These are phyloP conservation scores for Epirrhoe alternata DNA, from an alignment of 2,888 invertebrate genomes.

Conservation along the genomic window DNA sequence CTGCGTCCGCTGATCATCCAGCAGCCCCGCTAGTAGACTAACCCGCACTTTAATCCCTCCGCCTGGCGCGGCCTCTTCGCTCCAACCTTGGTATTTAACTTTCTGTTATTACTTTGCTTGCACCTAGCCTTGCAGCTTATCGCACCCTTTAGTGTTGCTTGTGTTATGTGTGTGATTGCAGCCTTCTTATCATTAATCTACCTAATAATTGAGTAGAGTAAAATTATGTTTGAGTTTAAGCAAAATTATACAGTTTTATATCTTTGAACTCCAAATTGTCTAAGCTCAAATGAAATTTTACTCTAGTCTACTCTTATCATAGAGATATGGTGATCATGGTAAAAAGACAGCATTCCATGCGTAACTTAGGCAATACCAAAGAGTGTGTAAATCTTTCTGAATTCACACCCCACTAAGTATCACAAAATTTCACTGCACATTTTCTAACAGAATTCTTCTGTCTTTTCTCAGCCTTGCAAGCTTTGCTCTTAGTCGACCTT, in stretches of 20 bases:
- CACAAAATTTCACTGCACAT: constrained; percentile 44
- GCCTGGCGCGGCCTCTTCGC: constrained; percentile 77
- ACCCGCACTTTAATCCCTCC: constrained; percentile 78
- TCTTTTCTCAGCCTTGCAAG: constrained; percentile 46
- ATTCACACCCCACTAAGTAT: constrained; percentile 54
- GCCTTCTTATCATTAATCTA: too few relatives aligned
- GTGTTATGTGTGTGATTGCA: too few relatives aligned
- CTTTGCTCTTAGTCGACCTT: constrained; percentile 50
- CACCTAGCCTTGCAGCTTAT: constrained; percentile 66
- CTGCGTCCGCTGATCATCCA: constrained; percentile 81
- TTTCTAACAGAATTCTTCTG: constrained; percentile 44
- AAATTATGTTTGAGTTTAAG: too few relatives aligned
- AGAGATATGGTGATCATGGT: too few relatives aligned
- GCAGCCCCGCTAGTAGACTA: constrained; percentile 84
- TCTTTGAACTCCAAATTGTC: too few relatives aligned
- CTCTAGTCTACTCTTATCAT: too few relatives aligned
- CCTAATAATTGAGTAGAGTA: too few relatives aligned
- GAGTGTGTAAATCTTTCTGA: constrained; percentile 32
- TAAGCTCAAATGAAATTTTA: too few relatives aligned
- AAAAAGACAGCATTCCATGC: background rate
- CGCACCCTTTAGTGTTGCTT: constrained; percentile 7
- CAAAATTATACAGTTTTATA: too few relatives aligned
- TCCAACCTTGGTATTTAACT: constrained; percentile 81
- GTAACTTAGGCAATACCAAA: background rate
- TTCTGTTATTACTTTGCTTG: constrained; percentile 79